These are phyloP conservation scores for Atrichornis clamosus DNA, from an alignment of 2,113 vertebrate genomes.

Conservation along the genomic window DNA sequence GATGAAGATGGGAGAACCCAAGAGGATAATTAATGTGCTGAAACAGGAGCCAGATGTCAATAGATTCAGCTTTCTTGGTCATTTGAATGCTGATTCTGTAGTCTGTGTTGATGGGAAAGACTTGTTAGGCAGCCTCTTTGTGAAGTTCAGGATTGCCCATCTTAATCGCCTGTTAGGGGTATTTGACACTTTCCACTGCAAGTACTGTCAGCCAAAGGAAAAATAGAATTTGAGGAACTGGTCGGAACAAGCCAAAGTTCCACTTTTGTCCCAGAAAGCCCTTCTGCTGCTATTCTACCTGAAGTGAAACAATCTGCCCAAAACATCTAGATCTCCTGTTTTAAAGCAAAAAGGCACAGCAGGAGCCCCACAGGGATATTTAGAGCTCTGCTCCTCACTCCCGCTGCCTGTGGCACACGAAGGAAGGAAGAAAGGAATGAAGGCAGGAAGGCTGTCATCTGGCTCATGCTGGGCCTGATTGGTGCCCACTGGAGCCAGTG, in stretches of 20 bases:
- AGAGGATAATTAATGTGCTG: constrained; percentile 65
- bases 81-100: constrained; percentile 63
- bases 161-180: constrained; percentile 19
- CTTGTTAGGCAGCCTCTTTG: constrained; percentile 47
- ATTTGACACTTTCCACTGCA: constrained; percentile 38
- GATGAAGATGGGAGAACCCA: constrained; percentile 52
- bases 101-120: constrained; percentile 34
- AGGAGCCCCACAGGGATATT: background rate
- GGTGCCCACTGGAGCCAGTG: background rate
- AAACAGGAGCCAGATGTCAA: constrained; percentile 64
- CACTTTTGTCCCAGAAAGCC: background rate
- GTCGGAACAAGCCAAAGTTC: background rate
- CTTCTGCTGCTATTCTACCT: background rate
- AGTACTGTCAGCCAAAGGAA: constrained; percentile 24
- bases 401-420: background rate
- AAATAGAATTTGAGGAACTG: constrained; percentile 25
- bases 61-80: constrained; percentile 44
- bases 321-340: background rate
- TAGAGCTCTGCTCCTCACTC: background rate
- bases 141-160: constrained; percentile 13
- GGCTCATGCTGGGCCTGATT: background rate
- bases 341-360: background rate
- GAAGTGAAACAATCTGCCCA: background rate
- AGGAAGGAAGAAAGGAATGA: background rate
- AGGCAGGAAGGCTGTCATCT: background rate